phyloP scores from a whole-genome alignment of 2,797 vertebrate genomes.

The Streptopelia turtur region DNA sequence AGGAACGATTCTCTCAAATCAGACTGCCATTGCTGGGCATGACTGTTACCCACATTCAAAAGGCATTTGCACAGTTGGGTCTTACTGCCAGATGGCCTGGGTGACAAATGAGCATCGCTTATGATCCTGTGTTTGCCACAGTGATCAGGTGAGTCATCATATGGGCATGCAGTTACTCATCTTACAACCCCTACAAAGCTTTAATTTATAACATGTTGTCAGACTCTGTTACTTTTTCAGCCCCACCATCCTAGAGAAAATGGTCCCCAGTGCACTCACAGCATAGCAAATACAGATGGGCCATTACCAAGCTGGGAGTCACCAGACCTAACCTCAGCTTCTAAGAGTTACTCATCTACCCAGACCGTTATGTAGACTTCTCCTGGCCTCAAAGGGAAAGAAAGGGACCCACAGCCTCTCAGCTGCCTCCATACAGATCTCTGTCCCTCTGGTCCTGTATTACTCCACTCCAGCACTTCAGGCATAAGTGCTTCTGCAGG shows the following conservation, averaged over 20 bases:
- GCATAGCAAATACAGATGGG: not conserved
- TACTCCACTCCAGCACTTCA: not conserved
- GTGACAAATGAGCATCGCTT: not conserved
- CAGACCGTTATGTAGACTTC: not conserved
- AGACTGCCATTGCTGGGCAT: not conserved
- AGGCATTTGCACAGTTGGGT: not conserved
- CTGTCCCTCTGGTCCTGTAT: not conserved
- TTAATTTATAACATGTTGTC: not conserved
- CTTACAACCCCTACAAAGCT: not conserved
- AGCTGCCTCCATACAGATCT: not conserved
- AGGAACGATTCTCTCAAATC: not conserved
- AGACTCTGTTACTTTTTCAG: not conserved
- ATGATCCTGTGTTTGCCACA: not conserved
- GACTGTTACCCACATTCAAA: not conserved
- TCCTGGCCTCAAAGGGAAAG: not conserved
- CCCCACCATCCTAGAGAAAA: not conserved
- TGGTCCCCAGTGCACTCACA: not conserved
- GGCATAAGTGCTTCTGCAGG: not conserved
- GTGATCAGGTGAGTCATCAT: not conserved
- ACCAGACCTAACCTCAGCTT: not conserved
- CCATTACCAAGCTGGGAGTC: not conserved
- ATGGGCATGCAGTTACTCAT: not conserved
- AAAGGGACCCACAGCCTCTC: not conserved
- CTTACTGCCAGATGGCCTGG: not conserved
- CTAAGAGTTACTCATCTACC: not conserved